These are phyloP conservation scores for Pilophorus perplexus DNA, from an alignment of 2,888 invertebrate species.

Conservation along the genomic window DNA sequence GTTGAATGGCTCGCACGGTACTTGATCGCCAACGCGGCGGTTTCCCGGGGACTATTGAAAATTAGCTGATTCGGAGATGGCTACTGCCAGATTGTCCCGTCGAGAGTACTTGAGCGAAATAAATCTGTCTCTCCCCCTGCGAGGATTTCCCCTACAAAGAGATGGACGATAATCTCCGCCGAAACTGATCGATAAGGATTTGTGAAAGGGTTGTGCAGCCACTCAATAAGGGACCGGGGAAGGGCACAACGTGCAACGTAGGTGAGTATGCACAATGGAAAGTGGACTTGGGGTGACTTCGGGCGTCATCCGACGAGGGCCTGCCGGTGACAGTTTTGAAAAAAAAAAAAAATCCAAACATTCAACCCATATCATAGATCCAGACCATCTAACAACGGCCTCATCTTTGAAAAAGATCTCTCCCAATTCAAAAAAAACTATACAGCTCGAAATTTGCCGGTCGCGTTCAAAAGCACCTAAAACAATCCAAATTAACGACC, in stretches of 20 bases:
- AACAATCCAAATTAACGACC: too few species aligned
- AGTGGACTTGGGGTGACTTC: conserved; percentile 19
- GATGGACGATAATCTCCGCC: conserved; percentile 10
- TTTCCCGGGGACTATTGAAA: background rate
- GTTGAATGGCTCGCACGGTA: too few species aligned
- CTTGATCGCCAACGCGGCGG: background rate
- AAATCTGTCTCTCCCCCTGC: background rate
- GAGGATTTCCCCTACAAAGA: conserved; percentile 17
- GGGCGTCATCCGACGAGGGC: background rate
- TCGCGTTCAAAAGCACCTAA: too few species aligned
- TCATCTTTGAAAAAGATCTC: too few species aligned
- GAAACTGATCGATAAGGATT: conserved; percentile 6
- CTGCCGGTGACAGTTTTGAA: too few species aligned
- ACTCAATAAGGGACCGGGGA: background rate
- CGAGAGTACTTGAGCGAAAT: conserved; percentile 2
- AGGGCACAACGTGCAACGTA: conserved; percentile 11
- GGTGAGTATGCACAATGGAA: conserved; percentile 9
- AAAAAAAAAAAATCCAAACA: too few species aligned
- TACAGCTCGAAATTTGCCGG: too few species aligned
- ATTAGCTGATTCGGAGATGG: conserved; percentile 2
- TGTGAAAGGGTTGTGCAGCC: conserved; percentile 11
- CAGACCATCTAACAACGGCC: too few species aligned
- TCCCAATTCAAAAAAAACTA: too few species aligned
- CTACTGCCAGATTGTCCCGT: background rate
- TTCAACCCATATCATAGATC: too few species aligned